These are phyloP conservation scores for Callitettix versicolor DNA, from an alignment of 1,140 invertebrate genomes.

Conservation along the genomic window DNA sequence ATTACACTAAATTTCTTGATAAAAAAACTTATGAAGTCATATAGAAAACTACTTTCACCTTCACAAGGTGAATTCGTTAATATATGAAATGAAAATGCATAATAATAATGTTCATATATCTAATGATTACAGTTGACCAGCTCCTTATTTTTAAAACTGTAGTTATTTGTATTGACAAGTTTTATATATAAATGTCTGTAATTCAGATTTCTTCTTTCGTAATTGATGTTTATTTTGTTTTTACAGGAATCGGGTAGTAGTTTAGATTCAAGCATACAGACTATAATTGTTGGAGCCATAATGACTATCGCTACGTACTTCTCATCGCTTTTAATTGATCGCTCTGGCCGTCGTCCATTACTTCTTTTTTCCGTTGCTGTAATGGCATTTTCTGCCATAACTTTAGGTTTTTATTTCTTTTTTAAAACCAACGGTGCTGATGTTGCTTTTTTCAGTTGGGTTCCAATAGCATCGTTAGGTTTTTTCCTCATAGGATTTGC, in stretches of 20 bases:
- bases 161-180: too few species aligned
- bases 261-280: constrained; percentile 41
- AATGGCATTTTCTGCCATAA: constrained; percentile 48
- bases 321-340: constrained; percentile 55
- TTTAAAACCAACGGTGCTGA: constrained; percentile 40
- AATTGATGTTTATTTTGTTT: too few species aligned
- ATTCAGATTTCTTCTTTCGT: too few species aligned
- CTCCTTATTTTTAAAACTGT: too few species aligned
- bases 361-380: constrained; percentile 48
- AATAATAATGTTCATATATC: too few species aligned
- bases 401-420: constrained; percentile 53
- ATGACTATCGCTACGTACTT: constrained; percentile 61
- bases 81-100: too few species aligned
- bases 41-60: too few species aligned
- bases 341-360: constrained; percentile 57
- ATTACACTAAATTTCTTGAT: too few species aligned
- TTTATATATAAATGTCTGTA: too few species aligned
- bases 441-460: constrained; percentile 44
- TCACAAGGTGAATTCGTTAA: too few species aligned
- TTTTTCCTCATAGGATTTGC: constrained; percentile 69
- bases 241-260: constrained; percentile 40
- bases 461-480: constrained; percentile 59
- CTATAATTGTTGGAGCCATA: constrained; percentile 67
- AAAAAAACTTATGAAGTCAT: too few species aligned
- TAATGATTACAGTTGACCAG: too few species aligned